Evolutionary conservation across 2,113 vertebrate species (phyloP).

Genomic region (Ameiurus melas): DNA sequence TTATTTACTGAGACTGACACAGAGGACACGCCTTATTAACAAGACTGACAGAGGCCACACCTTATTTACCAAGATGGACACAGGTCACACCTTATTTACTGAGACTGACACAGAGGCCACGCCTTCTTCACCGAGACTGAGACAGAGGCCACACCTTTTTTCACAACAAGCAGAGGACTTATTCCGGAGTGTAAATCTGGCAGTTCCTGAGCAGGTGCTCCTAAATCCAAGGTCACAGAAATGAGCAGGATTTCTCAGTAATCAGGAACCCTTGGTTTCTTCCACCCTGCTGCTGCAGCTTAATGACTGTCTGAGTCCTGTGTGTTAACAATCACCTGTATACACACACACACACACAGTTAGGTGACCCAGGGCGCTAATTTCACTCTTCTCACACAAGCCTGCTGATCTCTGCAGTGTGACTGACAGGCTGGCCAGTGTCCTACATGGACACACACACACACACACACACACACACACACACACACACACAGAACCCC

Average conservation of each 20-base stretch:
- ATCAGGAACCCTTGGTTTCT: background rate
- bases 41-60: background rate
- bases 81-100: background rate
- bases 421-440: background rate
- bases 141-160: background rate
- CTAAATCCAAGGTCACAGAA: background rate
- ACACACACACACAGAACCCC: background rate
- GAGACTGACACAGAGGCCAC: background rate
- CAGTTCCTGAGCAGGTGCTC: background rate
- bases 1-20: background rate
- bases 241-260: background rate
- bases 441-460: background rate
- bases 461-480: slow-evolving; percentile 16
- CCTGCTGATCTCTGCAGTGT: background rate
- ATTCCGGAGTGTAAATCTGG: background rate
- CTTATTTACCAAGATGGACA: background rate
- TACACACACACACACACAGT: background rate
- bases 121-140: background rate
- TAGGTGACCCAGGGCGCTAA: background rate
- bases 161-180: background rate
- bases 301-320: slow-evolving; percentile 3
- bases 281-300: background rate
- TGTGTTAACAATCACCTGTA: background rate
- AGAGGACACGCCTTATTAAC: background rate
- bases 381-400: background rate